Conservation (phyloP, 2,797 vertebrate species). For the Pelodytes ibericus region DNA sequence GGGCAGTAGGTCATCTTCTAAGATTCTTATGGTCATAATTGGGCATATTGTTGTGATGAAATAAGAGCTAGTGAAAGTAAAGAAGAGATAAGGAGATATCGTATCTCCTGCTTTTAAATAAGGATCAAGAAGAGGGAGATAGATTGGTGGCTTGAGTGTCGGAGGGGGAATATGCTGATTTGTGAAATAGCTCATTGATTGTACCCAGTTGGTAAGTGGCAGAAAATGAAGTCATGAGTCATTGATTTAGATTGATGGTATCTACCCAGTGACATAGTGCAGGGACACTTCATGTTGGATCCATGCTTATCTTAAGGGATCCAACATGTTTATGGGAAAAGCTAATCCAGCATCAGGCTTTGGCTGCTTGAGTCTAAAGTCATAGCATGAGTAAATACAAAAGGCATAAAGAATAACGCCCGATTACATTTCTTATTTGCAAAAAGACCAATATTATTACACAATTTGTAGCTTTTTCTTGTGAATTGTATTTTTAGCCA, state of each 20-base stretch:
- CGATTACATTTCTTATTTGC: too few relatives aligned
- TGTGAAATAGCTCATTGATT: neutral
- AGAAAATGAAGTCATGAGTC: neutral
- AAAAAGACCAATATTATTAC: too few relatives aligned
- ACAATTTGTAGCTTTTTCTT: too few relatives aligned
- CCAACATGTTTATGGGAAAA: neutral
- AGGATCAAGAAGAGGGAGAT: neutral
- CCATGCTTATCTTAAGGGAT: neutral
- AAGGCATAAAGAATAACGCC: too few relatives aligned
- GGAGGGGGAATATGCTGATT: neutral
- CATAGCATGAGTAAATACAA: too few relatives aligned
- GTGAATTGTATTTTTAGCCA: too few relatives aligned
- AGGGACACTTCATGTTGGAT: neutral
- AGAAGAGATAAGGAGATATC: too few relatives aligned
- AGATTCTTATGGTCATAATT: too few relatives aligned
- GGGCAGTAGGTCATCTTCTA: too few relatives aligned
- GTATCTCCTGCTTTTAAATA: constrained; percentile 36
- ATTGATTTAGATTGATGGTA: neutral
- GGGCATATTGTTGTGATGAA: too few relatives aligned
- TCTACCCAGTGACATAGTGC: neutral
- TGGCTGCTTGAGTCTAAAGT: too few relatives aligned
- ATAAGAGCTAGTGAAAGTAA: too few relatives aligned
- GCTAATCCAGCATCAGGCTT: neutral
- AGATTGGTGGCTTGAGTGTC: neutral
- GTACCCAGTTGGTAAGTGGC: neutral